Percentiles rank a stretch among this genome's conserved stretches.
Conservation (phyloP, 2,113 vertebrate species). For the Cygnus atratus region DNA sequence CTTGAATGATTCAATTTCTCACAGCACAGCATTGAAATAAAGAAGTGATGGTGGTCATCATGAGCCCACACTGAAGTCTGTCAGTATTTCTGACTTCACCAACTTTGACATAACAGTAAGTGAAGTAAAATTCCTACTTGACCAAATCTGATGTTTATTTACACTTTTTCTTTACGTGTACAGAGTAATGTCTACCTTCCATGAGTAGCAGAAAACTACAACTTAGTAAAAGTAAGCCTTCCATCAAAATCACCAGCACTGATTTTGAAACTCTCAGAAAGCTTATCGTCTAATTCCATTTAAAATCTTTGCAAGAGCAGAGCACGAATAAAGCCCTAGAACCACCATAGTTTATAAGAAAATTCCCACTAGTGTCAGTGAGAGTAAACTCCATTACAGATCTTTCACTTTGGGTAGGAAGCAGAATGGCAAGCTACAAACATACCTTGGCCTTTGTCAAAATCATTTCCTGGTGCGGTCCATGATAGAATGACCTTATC, state of each 20-base stretch:
- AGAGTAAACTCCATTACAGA: not conserved
- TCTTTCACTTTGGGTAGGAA: not conserved
- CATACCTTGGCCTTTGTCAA: constrained; percentile 72
- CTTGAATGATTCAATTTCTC: not conserved
- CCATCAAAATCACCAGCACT: not conserved
- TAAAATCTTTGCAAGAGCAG: not conserved
- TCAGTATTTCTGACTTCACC: not conserved
- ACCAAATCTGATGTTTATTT: not conserved
- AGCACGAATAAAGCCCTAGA: not conserved
- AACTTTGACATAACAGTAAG: not conserved
- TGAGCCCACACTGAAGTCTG: not conserved
- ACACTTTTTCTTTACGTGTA: not conserved
- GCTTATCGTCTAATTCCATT: not conserved
- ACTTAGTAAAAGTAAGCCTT: not conserved
- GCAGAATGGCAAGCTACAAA: not conserved
- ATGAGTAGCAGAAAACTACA: not conserved
- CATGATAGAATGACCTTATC: constrained; percentile 61
- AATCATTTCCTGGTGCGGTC: constrained; percentile 75
- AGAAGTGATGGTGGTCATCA: not conserved
- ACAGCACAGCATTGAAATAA: not conserved
- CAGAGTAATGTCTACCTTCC: not conserved
- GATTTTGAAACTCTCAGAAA: not conserved
- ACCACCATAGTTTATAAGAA: not conserved
- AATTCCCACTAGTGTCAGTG: not conserved
- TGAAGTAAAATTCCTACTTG: not conserved